A percentile compares a stretch with the other conserved stretches of the same genome.
Conservation (phyloP, 2,888 invertebrate genomes). For the Microplitis manilae region DNA sequence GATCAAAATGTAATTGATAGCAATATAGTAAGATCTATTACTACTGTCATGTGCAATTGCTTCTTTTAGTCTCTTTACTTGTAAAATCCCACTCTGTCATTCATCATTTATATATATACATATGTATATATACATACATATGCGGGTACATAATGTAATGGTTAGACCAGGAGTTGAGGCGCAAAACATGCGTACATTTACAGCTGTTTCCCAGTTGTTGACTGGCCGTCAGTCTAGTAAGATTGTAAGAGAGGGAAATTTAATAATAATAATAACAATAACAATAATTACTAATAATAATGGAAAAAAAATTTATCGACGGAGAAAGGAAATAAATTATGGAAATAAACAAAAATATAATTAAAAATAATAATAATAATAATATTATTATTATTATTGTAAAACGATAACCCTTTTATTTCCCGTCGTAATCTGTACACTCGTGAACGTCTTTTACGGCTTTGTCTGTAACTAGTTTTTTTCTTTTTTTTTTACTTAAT, state of each 20-base stretch:
- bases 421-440: conserved; percentile 17
- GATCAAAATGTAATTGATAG: too few relatives aligned
- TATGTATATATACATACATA: neutral
- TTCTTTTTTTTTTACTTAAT: neutral
- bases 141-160: neutral
- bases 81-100: neutral
- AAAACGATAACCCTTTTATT: conserved; percentile 29
- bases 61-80: conserved; percentile 1
- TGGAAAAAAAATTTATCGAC: neutral
- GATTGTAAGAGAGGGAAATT: conserved; percentile 1
- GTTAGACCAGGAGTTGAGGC: conserved; percentile 25
- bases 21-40: neutral
- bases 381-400: neutral
- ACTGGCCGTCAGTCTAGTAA: conserved; percentile 52
- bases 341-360: conserved; percentile 2
- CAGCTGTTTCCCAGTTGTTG: conserved; percentile 64
- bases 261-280: conserved; percentile 6
- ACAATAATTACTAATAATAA: neutral
- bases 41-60: neutral
- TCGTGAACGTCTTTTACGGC: conserved; percentile 34
- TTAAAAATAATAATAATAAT: conserved; percentile 16
- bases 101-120: conserved; percentile 1
- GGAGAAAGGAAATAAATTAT: neutral
- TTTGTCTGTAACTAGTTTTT: neutral
- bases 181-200: conserved; percentile 61